Evolutionary conservation across 2,888 invertebrate genomes (phyloP), one percentile per base, ranked within the genome.

Genomic region (Dione vanillae): DNA sequence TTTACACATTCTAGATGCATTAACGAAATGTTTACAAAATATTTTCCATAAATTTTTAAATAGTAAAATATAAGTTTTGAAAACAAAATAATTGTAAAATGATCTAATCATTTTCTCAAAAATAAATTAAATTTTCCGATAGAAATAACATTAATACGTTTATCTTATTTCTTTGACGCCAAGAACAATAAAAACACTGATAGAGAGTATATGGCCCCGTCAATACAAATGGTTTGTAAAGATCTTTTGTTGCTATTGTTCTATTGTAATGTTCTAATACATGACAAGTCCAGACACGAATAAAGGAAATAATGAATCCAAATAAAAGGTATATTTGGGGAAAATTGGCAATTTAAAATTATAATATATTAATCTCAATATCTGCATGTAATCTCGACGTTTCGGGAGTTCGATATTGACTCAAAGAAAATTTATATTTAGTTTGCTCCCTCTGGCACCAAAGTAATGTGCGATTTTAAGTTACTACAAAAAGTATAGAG

Each of bases 161-260:
- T 49, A 49, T 51, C 49, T 40, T 51, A 64, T 51, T 64, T 64
- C 40, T 64, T 51, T 64, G 64, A 51, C 49, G n/a, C 37, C 37
- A 14, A 14, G 3, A 51, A 40, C 37, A 40, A 64, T n/a, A 47
- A 64, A 62, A 49, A 47, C 2, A 7, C 37, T 16, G 37, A 61
- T 27, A 45, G 45, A 45, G 61, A 64, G 64, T 64, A 20, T 40
- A 20, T 51, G 37, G 35, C 49, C 37, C 49, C 45, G 43, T 45
- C 61, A 19, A 64, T 49, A 64, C 64, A n/a, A 64, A 49, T 11
- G 51, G 5, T 37, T 9, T 64, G 37, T 64, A 40, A 37, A 20
- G 35, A 19, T 35, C 64, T 64, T 37, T 51, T 64, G 64, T 64
- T 61, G 37, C 64, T 19, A 61, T 64, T 64, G 64, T 64, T 64